Conservation (phyloP, 2,797 vertebrate genomes). For the Argentina silus region DNA sequence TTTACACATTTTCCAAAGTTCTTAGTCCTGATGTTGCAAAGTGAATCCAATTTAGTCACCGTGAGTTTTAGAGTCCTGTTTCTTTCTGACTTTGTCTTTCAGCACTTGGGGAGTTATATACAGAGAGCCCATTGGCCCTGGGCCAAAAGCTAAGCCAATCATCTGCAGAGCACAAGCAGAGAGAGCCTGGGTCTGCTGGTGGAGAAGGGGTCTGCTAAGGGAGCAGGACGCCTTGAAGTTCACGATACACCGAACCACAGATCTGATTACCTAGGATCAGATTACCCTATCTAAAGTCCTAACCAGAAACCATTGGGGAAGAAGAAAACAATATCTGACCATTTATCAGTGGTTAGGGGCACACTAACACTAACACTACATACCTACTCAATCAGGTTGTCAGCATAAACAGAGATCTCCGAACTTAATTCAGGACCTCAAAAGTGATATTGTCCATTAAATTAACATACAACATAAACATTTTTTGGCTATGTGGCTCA, state of each 20-base stretch:
- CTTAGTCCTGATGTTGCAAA: conserved; percentile 46
- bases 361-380: too few relatives aligned
- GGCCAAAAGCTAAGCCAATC: conserved; percentile 80
- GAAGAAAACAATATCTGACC: background rate
- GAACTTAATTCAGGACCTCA: too few relatives aligned
- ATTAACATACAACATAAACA: too few relatives aligned
- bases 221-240: conserved; percentile 54
- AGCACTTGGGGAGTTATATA: conserved; percentile 72
- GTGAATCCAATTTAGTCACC: conserved; percentile 32
- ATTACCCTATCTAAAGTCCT: background rate
- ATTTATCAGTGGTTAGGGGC: too few relatives aligned
- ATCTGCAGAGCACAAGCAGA: conserved; percentile 47
- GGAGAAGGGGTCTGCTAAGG: conserved; percentile 35
- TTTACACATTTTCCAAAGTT: conserved; percentile 86
- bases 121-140: conserved; percentile 69
- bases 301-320: background rate
- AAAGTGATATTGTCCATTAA: too few relatives aligned
- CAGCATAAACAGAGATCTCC: too few relatives aligned
- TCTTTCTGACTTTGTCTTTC: conserved; percentile 68
- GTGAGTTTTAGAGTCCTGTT: conserved; percentile 45
- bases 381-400: too few relatives aligned
- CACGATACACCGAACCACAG: conserved; percentile 15
- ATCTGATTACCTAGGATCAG: conserved; percentile 1
- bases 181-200: conserved; percentile 41
- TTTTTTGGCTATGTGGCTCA: too few relatives aligned